Percentiles rank a stretch among this genome's conserved stretches.
Conservation (phyloP, 2,113 vertebrate species). For the Siphamia tubifer region DNA sequence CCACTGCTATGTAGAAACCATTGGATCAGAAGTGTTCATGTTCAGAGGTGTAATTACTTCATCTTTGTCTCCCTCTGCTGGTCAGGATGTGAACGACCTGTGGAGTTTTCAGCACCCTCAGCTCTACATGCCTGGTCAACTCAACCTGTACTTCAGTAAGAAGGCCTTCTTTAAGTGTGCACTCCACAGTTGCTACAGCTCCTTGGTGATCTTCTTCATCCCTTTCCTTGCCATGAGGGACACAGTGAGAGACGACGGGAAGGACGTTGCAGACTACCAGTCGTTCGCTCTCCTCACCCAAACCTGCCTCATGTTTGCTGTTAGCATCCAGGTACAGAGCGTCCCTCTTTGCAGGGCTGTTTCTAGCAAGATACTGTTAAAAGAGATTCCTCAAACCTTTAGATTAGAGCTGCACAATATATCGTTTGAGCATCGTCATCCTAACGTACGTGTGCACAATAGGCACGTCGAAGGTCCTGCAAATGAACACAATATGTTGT, state of each 20-base stretch:
- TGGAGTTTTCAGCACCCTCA: slow-evolving; percentile 92
- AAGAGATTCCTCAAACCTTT: too few species aligned
- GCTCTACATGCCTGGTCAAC: slow-evolving; percentile 91
- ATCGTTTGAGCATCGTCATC: too few species aligned
- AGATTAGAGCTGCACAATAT: too few species aligned
- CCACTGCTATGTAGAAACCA: too few species aligned
- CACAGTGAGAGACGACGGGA: slow-evolving; percentile 84
- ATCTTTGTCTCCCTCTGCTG: slow-evolving; percentile 34
- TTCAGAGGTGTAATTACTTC: not conserved
- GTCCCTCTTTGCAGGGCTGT: too few species aligned
- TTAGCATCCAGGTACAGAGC: slow-evolving; percentile 86
- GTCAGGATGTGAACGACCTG: slow-evolving; percentile 90
- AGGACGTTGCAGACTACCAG: slow-evolving; percentile 90
- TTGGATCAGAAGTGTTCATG: too few species aligned
- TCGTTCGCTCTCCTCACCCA: slow-evolving; percentile 91
- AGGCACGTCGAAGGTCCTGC: too few species aligned
- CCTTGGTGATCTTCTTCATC: slow-evolving; percentile 95
- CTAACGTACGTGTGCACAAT: too few species aligned
- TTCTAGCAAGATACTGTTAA: too few species aligned
- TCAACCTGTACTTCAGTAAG: slow-evolving; percentile 92
- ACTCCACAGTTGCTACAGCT: slow-evolving; percentile 92
- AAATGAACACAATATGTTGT: too few species aligned
- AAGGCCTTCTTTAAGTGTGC: slow-evolving; percentile 87
- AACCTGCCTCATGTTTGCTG: slow-evolving; percentile 89
- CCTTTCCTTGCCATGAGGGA: slow-evolving; percentile 85